Base-by-base conservation (phyloP, 2,797 vertebrate genomes). In the Peromyscus nudipes region DNA sequence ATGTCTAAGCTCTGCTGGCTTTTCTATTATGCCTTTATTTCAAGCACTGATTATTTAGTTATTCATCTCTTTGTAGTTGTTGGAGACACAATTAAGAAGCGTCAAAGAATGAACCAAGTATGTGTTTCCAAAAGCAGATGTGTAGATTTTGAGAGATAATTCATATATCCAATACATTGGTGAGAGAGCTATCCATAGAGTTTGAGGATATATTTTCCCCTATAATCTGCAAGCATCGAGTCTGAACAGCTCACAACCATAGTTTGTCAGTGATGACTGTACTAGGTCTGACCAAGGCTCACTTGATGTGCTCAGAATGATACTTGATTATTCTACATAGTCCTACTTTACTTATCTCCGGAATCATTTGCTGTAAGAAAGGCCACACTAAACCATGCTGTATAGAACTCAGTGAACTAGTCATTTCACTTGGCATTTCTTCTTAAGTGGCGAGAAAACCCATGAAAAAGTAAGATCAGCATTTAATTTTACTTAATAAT, bases 121-220 rank as follows among this genome's bases (percentile, higher is more conserved):
- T 83, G 25, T 3, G 86, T 95, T 96, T 97, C 37, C 90, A 95
- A 94, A 90, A 27, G 31, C 27, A 94, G 19, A 23, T 31, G 1
- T 65, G 3, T 34, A 65, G 64, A 17, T 67, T 96, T 96, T 90
- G 57, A 94, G 86, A 88, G 34, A 34, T 69, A 92, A 91, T 89
- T 91, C 95, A 8, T 90, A 76, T 73, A 52, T 93, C 25, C 0
- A 19, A 43, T 43, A 75, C 9, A 43, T 13, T 75, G 9, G 10
- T 49, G 19, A 89, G 69, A 60, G 55, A 57, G 9, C 17, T 84
- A 0, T 46, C 29, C 25, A 87, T 52, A 75, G 14, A 49, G 1
- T 27, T 85, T 46, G 43, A 89, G 17, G 12, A 31, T 87, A 90
- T 57, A 62, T 12, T 40, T 80, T 73, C 90, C 71, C 37, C 3